A percentile compares a stretch with the other conserved stretches of the same genome.
Conservation (phyloP, 1,140 invertebrate genomes). For the Drosophila subpulchrella region DNA sequence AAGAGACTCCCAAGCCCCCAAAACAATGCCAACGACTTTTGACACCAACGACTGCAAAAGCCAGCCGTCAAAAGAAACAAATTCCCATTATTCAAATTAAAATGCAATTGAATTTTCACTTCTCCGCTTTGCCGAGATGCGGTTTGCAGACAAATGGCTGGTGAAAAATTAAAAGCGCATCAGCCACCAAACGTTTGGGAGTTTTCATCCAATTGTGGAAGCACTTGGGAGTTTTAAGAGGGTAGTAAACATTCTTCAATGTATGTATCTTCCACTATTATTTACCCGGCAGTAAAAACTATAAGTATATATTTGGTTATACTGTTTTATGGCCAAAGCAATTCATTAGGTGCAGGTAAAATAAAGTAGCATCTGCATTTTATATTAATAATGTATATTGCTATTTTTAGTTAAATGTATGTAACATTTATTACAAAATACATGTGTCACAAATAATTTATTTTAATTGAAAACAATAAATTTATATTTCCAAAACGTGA, state of each 20-base stretch:
- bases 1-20: slow-evolving; percentile 34
- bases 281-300: background rate
- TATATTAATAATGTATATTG: background rate
- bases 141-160: slow-evolving; percentile 46
- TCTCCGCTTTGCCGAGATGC: slow-evolving; percentile 48
- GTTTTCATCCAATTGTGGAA: slow-evolving; percentile 25
- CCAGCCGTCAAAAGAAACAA: slow-evolving; percentile 57
- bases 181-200: slow-evolving; percentile 30
- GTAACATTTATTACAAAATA: background rate
- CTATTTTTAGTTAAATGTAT: background rate
- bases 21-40: slow-evolving; percentile 71
- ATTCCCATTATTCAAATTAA: slow-evolving; percentile 82
- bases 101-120: slow-evolving; percentile 82
- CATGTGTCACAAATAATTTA: background rate
- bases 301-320: background rate
- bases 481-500: background rate
- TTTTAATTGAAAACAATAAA: background rate
- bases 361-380: background rate
- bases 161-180: slow-evolving; percentile 54
- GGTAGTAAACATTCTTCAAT: background rate
- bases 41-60: slow-evolving; percentile 53
- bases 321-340: background rate
- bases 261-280: background rate
- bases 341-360: background rate
- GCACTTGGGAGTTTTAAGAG: slow-evolving; percentile 9